phyloP scores from a whole-genome alignment of 2,113 vertebrate species.

The Gallinago paraguaiae region DNA sequence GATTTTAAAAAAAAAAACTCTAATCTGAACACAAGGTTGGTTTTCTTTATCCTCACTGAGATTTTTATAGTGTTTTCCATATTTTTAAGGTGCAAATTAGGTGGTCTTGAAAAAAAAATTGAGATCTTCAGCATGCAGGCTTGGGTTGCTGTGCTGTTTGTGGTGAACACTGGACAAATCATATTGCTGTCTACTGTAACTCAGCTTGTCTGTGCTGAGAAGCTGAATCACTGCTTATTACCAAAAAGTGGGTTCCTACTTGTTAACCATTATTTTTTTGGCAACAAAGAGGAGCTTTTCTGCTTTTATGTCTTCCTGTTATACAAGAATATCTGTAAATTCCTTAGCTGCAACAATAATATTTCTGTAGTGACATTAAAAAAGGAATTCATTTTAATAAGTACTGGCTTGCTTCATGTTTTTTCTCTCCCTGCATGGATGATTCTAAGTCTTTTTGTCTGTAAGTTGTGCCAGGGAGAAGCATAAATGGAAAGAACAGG shows the following conservation, averaged over 20 bases:
- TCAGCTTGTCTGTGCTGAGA: not conserved
- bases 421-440: not conserved
- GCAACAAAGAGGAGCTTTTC: not conserved
- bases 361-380: not conserved
- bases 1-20: not conserved
- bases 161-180: not conserved
- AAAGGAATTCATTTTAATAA: not conserved
- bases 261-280: not conserved
- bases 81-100: not conserved
- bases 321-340: not conserved
- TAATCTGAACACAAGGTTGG: not conserved
- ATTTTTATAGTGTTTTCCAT: not conserved
- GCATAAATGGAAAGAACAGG: not conserved
- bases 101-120: not conserved
- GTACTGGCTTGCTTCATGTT: not conserved
- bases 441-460: not conserved
- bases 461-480: not conserved
- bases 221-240: not conserved
- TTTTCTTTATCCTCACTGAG: accelerated
- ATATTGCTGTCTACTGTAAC: not conserved
- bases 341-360: not conserved
- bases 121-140: not conserved
- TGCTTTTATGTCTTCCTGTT: not conserved
- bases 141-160: not conserved
- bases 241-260: not conserved